Percentiles rank a stretch among this genome's conserved stretches.
phyloP scores from a whole-genome alignment of 2,888 invertebrate genomes.

The Sthenelais limicola region DNA sequence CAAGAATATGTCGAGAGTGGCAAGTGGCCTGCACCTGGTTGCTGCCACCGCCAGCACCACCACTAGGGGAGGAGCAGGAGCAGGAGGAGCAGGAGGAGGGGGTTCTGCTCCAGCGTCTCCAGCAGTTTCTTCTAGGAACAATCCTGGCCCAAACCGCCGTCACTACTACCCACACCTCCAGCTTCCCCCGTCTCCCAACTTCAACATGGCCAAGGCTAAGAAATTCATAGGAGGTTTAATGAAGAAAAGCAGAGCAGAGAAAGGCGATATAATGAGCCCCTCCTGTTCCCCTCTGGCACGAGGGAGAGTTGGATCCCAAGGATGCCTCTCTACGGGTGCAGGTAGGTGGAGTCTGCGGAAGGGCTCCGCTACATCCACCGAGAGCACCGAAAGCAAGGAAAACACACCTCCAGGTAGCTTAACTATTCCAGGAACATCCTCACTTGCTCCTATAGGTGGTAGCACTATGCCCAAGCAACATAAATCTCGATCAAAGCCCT shows the following conservation, averaged over 20 bases:
- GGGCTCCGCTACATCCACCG: conserved; percentile 6
- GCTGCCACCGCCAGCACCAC: no score
- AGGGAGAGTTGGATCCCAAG: not conserved
- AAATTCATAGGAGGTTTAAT: conserved; percentile 6
- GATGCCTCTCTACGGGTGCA: not conserved
- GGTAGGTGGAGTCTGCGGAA: not conserved
- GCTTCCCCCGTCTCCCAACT: not conserved
- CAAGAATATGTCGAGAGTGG: no score
- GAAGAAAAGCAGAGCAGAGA: not conserved
- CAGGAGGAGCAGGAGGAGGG: no score
- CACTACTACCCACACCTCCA: no score
- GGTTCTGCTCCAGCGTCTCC: conserved; percentile 19
- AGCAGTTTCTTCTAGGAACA: no score
- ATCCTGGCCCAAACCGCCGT: no score
- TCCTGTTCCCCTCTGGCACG: not conserved
- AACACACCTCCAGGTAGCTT: not conserved
- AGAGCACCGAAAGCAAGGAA: not conserved
- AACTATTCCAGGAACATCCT: not conserved
- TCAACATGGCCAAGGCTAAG: conserved; percentile 17
- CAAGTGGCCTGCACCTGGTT: no score
- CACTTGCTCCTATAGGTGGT: not conserved
- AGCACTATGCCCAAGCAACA: not conserved
- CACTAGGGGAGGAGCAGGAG: no score
- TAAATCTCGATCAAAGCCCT: conserved; percentile 6
- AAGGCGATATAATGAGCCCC: not conserved